Base-by-base conservation (phyloP, 2,797 vertebrate species). In the Catamblyrhynchus diadema region DNA sequence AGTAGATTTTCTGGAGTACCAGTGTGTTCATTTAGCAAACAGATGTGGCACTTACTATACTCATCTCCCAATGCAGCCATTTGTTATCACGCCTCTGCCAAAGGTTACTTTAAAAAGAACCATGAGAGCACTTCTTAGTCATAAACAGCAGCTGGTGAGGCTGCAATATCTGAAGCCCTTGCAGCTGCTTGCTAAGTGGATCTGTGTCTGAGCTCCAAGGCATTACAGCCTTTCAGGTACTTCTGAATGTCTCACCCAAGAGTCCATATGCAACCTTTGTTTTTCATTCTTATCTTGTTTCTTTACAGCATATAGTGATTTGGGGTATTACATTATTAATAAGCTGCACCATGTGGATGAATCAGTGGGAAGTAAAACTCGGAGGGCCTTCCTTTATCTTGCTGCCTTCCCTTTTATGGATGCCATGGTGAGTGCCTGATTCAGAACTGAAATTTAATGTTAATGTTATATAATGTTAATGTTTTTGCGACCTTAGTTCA, bases 321-420 rank as follows among this genome's bases (percentile, higher is more conserved):
- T 99, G 95, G 99, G 99, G n/a, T 99, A 99, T 97, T 99, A 99
- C 97, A 99, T 99, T 94, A 99, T 99, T 97, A 99, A 99, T 96
- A 99, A 99, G 95, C 98, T 99, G 93, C 99, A 99, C 97, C 99
- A 99, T 94, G 99, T 99, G 98, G 98, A 99, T 61, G 99, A 99
- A 32, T 99, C 99, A 2, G 99, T 99, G 97, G 99, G 99, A 79
- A 98, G 87, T 96, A 99, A 99, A 97, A 99, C 99, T 1, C 98
- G 99, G 91, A 99, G 98, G 96, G 99, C 99, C 23, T 99, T 99
- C 97, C 98, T 99, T 32, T 99, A 99, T 94, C 98, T 99, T 59
- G 99, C 99, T 86, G 98, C 99, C 30, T 99, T 99, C 97, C 99
- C 99, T 56, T 97, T 99, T 81, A 98, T 99, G 98, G 99, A 99